phyloP scores from a whole-genome alignment of 2,888 invertebrate species.

The Magallana nippona region DNA sequence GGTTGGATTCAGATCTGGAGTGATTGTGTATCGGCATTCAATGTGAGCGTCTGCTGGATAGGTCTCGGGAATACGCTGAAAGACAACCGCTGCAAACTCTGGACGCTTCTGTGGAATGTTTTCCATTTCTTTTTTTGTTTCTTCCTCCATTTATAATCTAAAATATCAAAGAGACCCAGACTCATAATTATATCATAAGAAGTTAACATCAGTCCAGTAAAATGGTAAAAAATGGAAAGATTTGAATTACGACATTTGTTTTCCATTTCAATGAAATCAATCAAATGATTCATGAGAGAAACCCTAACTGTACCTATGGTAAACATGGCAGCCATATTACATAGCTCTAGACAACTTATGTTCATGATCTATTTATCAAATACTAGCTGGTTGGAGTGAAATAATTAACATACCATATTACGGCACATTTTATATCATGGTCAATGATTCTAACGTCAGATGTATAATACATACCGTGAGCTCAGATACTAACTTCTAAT shows the following conservation, averaged over 20 bases:
- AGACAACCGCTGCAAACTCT: slow-evolving; percentile 75
- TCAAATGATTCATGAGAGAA: too few relatives aligned
- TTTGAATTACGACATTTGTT: too few relatives aligned
- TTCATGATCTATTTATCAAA: too few relatives aligned
- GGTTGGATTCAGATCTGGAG: slow-evolving; percentile 65
- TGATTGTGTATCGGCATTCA: slow-evolving; percentile 74
- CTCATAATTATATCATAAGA: background rate
- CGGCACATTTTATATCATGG: background rate
- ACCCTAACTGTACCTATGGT: too few relatives aligned
- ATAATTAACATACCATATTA: background rate
- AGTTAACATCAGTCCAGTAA: background rate
- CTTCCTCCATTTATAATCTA: background rate
- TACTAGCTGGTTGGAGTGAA: too few relatives aligned
- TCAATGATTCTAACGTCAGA: too few relatives aligned
- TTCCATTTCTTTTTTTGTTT: background rate
- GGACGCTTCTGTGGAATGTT: slow-evolving; percentile 50
- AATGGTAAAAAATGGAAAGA: too few relatives aligned
- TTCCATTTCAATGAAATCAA: too few relatives aligned
- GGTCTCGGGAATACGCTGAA: slow-evolving; percentile 74
- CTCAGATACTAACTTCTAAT: background rate
- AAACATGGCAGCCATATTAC: too few relatives aligned
- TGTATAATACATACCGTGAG: too few relatives aligned
- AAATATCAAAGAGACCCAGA: background rate
- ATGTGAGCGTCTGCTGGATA: slow-evolving; percentile 75
- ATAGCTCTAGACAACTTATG: too few relatives aligned